A percentile compares a stretch with the other conserved stretches of the same genome.
These are phyloP conservation scores for Marisa cornuarietis DNA, from an alignment of 1,140 invertebrate genomes.

Conservation along the genomic window DNA sequence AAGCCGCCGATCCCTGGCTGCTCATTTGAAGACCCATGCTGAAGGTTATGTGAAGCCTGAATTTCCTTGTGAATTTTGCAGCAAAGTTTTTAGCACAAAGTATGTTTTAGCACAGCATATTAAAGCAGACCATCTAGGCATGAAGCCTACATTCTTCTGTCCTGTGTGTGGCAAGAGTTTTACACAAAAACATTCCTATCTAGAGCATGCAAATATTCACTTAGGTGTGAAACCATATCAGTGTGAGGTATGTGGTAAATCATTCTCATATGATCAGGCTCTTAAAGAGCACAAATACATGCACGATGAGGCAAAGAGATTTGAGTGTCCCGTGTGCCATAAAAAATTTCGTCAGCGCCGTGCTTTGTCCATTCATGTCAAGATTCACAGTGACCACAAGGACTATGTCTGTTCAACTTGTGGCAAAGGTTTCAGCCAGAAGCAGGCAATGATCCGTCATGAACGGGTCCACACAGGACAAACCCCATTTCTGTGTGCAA, in stretches of 20 bases:
- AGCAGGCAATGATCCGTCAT: conserved; percentile 56
- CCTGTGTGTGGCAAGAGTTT: conserved; percentile 60
- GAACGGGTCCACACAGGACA: conserved; percentile 59
- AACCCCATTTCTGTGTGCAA: conserved; percentile 57
- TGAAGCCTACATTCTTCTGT: conserved; percentile 55
- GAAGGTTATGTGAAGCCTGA: conserved; percentile 49
- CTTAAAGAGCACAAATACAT: conserved; percentile 54
- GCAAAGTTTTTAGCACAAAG: conserved; percentile 55
- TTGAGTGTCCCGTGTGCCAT: conserved; percentile 51
- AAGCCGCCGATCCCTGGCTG: conserved; percentile 33
- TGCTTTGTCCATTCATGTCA: conserved; percentile 51
- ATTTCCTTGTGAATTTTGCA: conserved; percentile 54
- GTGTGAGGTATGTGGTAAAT: conserved; percentile 57
- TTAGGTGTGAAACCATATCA: conserved; percentile 52
- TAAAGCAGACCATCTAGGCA: conserved; percentile 53
- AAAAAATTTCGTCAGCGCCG: conserved; percentile 55
- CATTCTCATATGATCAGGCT: conserved; percentile 56
- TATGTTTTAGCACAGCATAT: conserved; percentile 56
- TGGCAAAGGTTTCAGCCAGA: conserved; percentile 61
- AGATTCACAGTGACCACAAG: conserved; percentile 53
- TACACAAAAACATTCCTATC: conserved; percentile 55
- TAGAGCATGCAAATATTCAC: conserved; percentile 60
- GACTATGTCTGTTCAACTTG: conserved; percentile 57
- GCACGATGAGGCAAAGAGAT: conserved; percentile 50
- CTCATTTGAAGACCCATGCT: conserved; percentile 47